Evolutionary conservation across 2,888 invertebrate species (phyloP).

Genomic region (Synergus umbraculus): DNA sequence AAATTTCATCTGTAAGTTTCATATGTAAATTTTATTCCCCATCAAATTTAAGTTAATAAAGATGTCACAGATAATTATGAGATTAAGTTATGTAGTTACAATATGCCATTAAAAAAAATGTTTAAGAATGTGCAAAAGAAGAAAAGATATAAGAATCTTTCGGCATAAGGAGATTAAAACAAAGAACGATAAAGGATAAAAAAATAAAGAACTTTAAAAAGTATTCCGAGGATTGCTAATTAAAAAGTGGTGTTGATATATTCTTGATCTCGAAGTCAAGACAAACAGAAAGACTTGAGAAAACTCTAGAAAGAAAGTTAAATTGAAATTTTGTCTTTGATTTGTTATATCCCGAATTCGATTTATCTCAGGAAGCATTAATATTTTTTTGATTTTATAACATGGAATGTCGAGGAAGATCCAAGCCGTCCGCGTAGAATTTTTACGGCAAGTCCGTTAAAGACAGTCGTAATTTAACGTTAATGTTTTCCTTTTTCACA

Average conservation of each 20-base stretch:
- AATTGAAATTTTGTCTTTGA: not conserved
- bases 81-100: not conserved
- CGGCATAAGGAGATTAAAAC: not conserved
- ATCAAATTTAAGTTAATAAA: slow-evolving; percentile 13
- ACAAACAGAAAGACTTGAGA: not conserved
- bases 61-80: not conserved
- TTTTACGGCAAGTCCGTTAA: slow-evolving; percentile 27
- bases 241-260: not conserved
- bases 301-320: not conserved
- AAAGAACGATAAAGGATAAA: not conserved
- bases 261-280: not conserved
- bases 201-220: not conserved
- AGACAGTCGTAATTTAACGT: slow-evolving; percentile 50
- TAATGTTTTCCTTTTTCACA: slow-evolving; percentile 52
- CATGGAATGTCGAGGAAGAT: not conserved
- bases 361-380: not conserved
- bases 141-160: not conserved
- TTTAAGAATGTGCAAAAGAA: not conserved
- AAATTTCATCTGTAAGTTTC: not conserved
- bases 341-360: not conserved
- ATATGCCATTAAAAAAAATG: not conserved
- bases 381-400: slow-evolving; percentile 7
- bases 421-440: slow-evolving; percentile 12
- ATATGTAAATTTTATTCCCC: not conserved
- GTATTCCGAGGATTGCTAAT: not conserved